Conservation (phyloP, 2,888 invertebrate species). For the Dynastes maya region DNA sequence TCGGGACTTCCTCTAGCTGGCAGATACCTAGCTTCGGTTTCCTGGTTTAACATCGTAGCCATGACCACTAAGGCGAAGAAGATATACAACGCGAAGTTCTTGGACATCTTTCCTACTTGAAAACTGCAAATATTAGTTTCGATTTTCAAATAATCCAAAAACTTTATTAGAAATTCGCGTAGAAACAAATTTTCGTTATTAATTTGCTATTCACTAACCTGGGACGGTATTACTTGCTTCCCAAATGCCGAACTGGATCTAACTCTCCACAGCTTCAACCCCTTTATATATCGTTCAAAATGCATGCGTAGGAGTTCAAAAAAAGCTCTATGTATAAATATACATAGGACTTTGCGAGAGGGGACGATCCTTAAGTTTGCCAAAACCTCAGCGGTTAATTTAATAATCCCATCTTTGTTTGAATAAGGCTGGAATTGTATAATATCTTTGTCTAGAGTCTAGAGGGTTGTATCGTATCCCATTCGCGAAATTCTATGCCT, state of each 20-base stretch:
- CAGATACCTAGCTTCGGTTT: slow-evolving; percentile 69
- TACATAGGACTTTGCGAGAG: neutral
- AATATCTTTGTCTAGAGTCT: neutral
- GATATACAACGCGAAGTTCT: neutral
- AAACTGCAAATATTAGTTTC: neutral
- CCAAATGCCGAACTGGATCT: neutral
- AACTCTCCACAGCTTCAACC: neutral
- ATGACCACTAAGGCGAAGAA: slow-evolving; percentile 49
- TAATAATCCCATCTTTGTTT: neutral
- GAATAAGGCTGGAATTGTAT: neutral
- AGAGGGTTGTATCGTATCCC: neutral
- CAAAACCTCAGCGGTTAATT: neutral
- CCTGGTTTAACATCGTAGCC: slow-evolving; percentile 51
- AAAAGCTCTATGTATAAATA: neutral
- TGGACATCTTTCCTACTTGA: slow-evolving; percentile 7
- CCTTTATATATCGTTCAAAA: neutral
- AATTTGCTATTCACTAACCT: neutral
- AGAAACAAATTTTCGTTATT: neutral
- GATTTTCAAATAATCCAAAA: neutral
- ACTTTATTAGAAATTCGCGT: neutral
- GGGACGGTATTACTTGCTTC: neutral
- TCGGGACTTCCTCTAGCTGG: slow-evolving; percentile 73
- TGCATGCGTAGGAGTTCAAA: neutral
- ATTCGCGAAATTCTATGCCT: too few species aligned
- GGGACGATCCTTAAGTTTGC: neutral